Evolutionary conservation across 2,113 vertebrate genomes (phyloP), one percentile per base, ranked within the genome.

Genomic region (Opisthocomus hoazin): DNA sequence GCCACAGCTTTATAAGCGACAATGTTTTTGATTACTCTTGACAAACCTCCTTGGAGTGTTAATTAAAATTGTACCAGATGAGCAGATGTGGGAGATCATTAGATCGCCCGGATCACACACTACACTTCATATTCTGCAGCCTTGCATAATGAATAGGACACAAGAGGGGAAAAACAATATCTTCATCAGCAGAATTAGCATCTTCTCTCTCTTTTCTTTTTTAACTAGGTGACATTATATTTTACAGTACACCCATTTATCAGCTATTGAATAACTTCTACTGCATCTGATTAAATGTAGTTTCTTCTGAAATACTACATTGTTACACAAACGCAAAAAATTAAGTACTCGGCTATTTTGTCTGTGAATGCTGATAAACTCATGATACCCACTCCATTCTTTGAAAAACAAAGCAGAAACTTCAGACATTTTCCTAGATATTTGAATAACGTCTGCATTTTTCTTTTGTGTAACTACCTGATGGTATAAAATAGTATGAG

Each of bases 21-120:
- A 98, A 98, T 98, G 98, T 98, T 98, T 99, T 99, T 99, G 98
- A 99, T 99, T 99, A 98, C 98, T 98, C 98, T 97, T 98, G 98
- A 98, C 98, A 98, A 99, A 98, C 98, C 98, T 98, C 99, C 98
- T 99, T 98, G 98, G 99, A 98, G 98, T 99, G 98, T 98, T 99
- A 99, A 99, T 99, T 99, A 99, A 99, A 99, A 98, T 96, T 96
- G 98, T 97, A 98, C 98, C 99, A 99, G 98, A 98, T 98, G 98
- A 98, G 98, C 98, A 99, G 98, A 98, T 99, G 98, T 97, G 98
- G 98, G 98, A 98, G 98, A 99, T 99, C 98, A 98, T 98, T 98
- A 98, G 97, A 98, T 97, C 91, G 93, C 93, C 97, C 81, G 91
- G 97, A 97, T 98, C 98, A 96, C 97, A 96, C 96, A 92, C 96